Percentiles rank a stretch among this genome's conserved stretches.
Evolutionary conservation across 2,113 vertebrate genomes (phyloP).

Genomic region (Pipa parva): DNA sequence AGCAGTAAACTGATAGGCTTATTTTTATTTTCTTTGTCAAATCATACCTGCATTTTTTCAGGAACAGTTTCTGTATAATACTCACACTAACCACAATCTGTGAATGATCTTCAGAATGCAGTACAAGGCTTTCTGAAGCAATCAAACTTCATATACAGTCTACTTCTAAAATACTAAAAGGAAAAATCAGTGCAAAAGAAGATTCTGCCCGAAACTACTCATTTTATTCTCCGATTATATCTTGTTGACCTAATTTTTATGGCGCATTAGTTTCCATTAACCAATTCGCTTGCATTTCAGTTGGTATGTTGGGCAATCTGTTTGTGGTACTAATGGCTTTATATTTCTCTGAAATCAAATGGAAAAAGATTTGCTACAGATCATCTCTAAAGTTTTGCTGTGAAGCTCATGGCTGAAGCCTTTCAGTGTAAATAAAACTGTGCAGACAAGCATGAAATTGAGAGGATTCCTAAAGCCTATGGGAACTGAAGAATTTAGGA

Average conservation of each 20-base stretch:
- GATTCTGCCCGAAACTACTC: neutral
- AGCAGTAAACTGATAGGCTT: too few species aligned
- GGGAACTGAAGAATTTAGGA: slow-evolving; percentile 55
- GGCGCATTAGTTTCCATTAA: slow-evolving; percentile 60
- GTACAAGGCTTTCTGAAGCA: too few species aligned
- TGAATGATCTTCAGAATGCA: too few species aligned
- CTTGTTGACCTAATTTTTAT: slow-evolving; percentile 53
- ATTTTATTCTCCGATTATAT: slow-evolving; percentile 47
- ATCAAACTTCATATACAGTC: too few species aligned
- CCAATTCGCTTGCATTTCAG: slow-evolving; percentile 54
- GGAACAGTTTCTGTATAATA: too few species aligned
- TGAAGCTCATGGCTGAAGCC: slow-evolving; percentile 54
- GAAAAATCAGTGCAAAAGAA: neutral
- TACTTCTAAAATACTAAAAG: neutral
- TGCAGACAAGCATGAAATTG: slow-evolving; percentile 71
- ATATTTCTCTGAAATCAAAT: slow-evolving; percentile 48
- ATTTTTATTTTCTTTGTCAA: too few species aligned
- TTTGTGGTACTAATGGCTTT: slow-evolving; percentile 45
- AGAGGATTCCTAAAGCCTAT: slow-evolving; percentile 58
- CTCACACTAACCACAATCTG: too few species aligned
- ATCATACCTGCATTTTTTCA: too few species aligned
- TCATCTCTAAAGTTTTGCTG: slow-evolving; percentile 57
- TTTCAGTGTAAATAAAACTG: slow-evolving; percentile 67
- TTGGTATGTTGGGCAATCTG: slow-evolving; percentile 46
- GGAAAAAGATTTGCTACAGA: slow-evolving; percentile 54